A percentile compares a stretch with the other conserved stretches of the same genome.
These are phyloP conservation scores for Macrotrachela quadricornifera DNA, from an alignment of 1,140 invertebrate genomes.

Conservation along the genomic window DNA sequence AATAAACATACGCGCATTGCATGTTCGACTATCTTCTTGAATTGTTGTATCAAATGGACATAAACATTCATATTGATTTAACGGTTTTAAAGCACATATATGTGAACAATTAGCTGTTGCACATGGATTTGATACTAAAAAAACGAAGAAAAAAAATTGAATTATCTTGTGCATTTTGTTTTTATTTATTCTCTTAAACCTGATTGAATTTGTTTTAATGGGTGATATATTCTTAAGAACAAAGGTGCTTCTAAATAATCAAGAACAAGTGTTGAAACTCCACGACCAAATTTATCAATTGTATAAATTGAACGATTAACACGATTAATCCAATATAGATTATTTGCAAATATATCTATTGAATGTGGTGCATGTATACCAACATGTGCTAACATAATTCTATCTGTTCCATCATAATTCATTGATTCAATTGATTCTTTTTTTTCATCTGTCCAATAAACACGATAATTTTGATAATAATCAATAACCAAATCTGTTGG, in stretches of 20 bases:
- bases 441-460: slow-evolving; percentile 90
- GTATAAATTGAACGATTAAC: slow-evolving; percentile 54
- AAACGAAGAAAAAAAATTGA: too few species aligned
- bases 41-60: slow-evolving; percentile 52
- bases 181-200: too few species aligned
- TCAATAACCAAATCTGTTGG: slow-evolving; percentile 48
- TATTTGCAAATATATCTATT: slow-evolving; percentile 71
- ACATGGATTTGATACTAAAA: slow-evolving; percentile 40
- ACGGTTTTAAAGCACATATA: slow-evolving; percentile 65
- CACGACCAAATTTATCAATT: slow-evolving; percentile 83
- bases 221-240: too few species aligned
- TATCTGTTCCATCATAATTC: slow-evolving; percentile 53
- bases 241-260: too few species aligned
- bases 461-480: slow-evolving; percentile 28
- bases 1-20: slow-evolving; percentile 43
- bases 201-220: too few species aligned
- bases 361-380: slow-evolving; percentile 56
- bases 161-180: too few species aligned
- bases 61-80: slow-evolving; percentile 50
- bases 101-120: slow-evolving; percentile 52
- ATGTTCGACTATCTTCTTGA: slow-evolving; percentile 24
- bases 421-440: slow-evolving; percentile 72
- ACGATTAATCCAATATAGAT: slow-evolving; percentile 63
- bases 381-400: slow-evolving; percentile 45
- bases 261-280: slow-evolving; percentile 57